Evolutionary conservation across 23 tunicate species (phyloP).

Genomic region (Pegea sp.): DNA sequence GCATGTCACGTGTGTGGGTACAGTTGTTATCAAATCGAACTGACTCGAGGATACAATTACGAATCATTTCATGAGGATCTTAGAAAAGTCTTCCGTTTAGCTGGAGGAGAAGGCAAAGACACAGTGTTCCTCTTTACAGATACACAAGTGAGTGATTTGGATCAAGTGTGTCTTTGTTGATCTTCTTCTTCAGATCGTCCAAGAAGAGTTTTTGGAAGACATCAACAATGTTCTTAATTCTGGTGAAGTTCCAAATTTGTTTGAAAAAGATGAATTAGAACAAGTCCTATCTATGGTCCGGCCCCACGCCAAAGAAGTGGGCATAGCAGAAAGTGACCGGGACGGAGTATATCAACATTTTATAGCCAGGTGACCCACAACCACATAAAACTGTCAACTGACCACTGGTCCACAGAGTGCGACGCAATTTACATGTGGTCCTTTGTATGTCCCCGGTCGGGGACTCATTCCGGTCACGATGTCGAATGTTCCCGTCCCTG

Average conservation of each 20-base stretch:
- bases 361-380: conserved; percentile 54
- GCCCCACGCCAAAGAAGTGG: conserved; percentile 67
- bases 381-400: background rate
- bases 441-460: conserved; percentile 99
- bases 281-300: conserved; percentile 79
- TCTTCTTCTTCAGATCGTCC: conserved; percentile 50
- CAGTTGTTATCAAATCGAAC: conserved; percentile 78
- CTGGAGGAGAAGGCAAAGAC: conserved; percentile 79
- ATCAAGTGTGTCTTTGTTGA: too few species aligned
- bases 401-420: conserved; percentile 30
- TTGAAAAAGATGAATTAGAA: conserved; percentile 94
- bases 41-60: conserved; percentile 92
- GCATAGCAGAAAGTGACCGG: conserved; percentile 77
- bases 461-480: conserved; percentile 79
- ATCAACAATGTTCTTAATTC: conserved; percentile 97
- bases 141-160: too few species aligned
- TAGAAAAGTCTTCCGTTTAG: conserved; percentile 41
- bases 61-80: conserved; percentile 94
- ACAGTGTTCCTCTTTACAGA: conserved; percentile 95
- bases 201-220: conserved; percentile 95
- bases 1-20: conserved; percentile 92
- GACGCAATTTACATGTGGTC: conserved; percentile 86
- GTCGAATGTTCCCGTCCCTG: conserved; percentile 88
- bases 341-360: conserved; percentile 93
- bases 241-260: conserved; percentile 94